phyloP scores from a whole-genome alignment of 2,113 vertebrate species.

The Podilymbus podiceps region DNA sequence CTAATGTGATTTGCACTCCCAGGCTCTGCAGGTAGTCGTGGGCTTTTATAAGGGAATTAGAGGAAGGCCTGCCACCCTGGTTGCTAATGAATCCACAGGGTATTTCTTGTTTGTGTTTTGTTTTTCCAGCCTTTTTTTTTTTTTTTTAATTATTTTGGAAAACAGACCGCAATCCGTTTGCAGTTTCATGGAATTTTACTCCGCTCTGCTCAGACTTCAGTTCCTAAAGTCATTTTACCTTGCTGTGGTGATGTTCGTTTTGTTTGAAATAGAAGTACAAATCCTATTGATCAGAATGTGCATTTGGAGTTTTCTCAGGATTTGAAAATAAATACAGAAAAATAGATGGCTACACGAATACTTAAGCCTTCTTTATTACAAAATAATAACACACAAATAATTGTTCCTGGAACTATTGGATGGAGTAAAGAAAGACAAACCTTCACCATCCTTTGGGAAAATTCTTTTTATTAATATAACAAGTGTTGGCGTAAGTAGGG shows the following conservation, averaged over 20 bases:
- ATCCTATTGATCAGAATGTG: neutral
- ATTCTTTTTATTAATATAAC: neutral
- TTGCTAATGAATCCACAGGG: constrained; percentile 77
- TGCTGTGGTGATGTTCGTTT: neutral
- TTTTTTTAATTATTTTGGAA: neutral
- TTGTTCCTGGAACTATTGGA: neutral
- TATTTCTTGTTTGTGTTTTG: constrained; percentile 45
- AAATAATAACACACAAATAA: neutral
- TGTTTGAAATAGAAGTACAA: neutral
- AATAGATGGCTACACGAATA: neutral
- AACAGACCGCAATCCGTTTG: neutral
- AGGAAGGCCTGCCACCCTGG: constrained; percentile 74
- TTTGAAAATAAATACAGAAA: neutral
- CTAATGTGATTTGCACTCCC: constrained; percentile 89
- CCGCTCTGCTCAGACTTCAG: neutral
- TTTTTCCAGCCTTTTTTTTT: neutral
- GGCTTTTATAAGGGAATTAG: constrained; percentile 88
- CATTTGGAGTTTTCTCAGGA: neutral
- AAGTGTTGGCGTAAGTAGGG: neutral
- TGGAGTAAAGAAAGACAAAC: neutral
- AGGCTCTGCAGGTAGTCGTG: constrained; percentile 86
- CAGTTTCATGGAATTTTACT: neutral
- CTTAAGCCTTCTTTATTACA: neutral
- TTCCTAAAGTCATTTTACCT: neutral
- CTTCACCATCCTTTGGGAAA: neutral